phyloP scores from a whole-genome alignment of 2,113 vertebrate species.

The Elanoides forficatus region DNA sequence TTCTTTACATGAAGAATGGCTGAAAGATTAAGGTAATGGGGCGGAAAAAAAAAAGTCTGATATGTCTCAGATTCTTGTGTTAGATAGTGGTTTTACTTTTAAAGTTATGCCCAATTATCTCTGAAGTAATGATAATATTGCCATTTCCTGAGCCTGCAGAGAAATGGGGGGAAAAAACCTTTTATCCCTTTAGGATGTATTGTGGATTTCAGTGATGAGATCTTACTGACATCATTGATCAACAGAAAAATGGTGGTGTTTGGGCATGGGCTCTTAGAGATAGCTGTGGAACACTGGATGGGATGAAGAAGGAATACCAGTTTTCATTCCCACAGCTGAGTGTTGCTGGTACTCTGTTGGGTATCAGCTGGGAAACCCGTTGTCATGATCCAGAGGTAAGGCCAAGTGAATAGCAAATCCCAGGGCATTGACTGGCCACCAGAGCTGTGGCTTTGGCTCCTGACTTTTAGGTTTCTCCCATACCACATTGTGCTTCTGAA shows the following conservation, averaged over 20 bases:
- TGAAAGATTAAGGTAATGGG: neutral
- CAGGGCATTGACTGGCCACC: neutral
- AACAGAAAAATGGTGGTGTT: neutral
- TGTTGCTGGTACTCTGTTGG: neutral
- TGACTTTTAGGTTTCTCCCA: neutral
- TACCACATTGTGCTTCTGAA: neutral
- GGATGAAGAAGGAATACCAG: neutral
- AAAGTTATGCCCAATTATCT: neutral
- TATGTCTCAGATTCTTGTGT: neutral
- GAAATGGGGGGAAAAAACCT: neutral
- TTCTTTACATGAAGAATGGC: neutral
- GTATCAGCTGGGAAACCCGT: neutral
- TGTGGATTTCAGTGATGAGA: neutral
- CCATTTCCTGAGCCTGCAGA: neutral
- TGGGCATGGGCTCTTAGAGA: neutral
- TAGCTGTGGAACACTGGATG: neutral
- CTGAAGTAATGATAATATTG: neutral
- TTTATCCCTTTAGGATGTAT: neutral
- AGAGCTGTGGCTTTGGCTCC: neutral
- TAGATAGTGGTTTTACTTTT: neutral
- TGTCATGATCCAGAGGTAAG: neutral
- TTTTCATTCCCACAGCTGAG: neutral
- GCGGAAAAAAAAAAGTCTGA: neutral
- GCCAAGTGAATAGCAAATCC: neutral
- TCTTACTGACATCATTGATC: neutral